These are phyloP conservation scores for Drosophila percnosoma DNA, from an alignment of 2,888 invertebrate species.

Conservation along the genomic window DNA sequence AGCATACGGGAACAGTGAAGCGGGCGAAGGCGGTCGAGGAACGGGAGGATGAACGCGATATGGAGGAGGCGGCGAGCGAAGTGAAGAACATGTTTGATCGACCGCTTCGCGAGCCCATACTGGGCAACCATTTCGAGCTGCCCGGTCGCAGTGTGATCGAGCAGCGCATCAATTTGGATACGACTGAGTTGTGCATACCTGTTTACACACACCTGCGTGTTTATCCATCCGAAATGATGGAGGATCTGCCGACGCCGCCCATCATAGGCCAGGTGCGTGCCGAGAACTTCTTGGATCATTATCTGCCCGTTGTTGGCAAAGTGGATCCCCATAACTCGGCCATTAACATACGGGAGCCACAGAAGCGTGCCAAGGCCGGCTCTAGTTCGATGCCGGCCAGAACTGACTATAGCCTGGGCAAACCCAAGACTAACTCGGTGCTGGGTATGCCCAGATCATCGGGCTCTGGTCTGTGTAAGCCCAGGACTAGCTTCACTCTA, in stretches of 20 bases:
- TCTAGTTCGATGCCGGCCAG: background rate
- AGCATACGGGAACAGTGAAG: conserved; percentile 23
- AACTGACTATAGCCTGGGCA: conserved; percentile 2
- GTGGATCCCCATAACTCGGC: conserved; percentile 49
- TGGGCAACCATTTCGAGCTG: conserved; percentile 87
- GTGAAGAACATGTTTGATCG: conserved; percentile 85
- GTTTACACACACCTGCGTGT: conserved; percentile 89
- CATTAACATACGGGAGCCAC: conserved; percentile 48
- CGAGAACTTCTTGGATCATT: conserved; percentile 77
- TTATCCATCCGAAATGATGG: conserved; percentile 87
- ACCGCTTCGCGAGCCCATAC: conserved; percentile 86
- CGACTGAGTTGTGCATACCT: conserved; percentile 88
- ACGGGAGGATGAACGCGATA: conserved; percentile 53
- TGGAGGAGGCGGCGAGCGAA: conserved; percentile 40
- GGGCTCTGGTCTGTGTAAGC: background rate
- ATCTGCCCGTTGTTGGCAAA: conserved; percentile 56
- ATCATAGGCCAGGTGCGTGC: conserved; percentile 84
- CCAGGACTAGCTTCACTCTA: background rate
- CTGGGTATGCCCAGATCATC: conserved; percentile 1
- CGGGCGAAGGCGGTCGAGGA: conserved; percentile 40
- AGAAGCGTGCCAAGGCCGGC: conserved; percentile 22
- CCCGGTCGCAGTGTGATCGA: conserved; percentile 84
- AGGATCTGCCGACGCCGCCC: conserved; percentile 86
- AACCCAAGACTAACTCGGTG: conserved; percentile 13
- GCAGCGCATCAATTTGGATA: conserved; percentile 86